Percentiles rank a stretch among this genome's conserved stretches.
phyloP scores from a whole-genome alignment of 2,888 invertebrate species.

The Lapara coniferarum region DNA sequence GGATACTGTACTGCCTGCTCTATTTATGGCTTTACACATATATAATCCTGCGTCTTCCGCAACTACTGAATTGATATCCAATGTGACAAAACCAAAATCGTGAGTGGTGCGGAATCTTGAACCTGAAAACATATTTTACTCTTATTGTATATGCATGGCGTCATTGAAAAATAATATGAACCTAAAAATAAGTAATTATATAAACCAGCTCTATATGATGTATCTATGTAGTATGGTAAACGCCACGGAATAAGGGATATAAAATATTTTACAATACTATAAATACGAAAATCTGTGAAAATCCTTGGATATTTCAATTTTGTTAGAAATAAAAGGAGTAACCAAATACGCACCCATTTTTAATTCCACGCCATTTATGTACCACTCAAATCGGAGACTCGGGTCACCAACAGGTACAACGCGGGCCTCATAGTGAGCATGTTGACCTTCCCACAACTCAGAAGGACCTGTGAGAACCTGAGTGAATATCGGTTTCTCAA shows the following conservation, averaged over 20 bases:
- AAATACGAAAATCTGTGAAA: too few species aligned
- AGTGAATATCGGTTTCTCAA: slow-evolving; percentile 96
- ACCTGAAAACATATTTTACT: slow-evolving; percentile 65
- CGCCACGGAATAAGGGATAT: too few species aligned
- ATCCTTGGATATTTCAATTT: too few species aligned
- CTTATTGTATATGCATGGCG: too few species aligned
- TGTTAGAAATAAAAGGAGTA: too few species aligned
- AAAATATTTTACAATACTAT: too few species aligned
- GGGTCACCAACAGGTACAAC: slow-evolving; percentile 98
- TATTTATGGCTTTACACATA: slow-evolving; percentile 96
- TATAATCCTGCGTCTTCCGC: slow-evolving; percentile 96
- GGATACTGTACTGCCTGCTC: slow-evolving; percentile 96
- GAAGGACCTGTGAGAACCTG: slow-evolving; percentile 93
- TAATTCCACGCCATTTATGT: slow-evolving; percentile 95
- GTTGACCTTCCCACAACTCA: slow-evolving; percentile 95
- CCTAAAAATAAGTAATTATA: too few species aligned
- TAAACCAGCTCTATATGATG: too few species aligned
- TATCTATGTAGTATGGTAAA: too few species aligned
- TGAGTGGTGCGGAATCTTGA: slow-evolving; percentile 95
- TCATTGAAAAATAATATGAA: too few species aligned
- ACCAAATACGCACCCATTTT: slow-evolving; percentile 88
- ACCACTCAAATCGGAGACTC: slow-evolving; percentile 97
- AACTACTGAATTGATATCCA: slow-evolving; percentile 95
- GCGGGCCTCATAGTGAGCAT: slow-evolving; percentile 95
- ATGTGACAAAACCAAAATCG: slow-evolving; percentile 96